Conservation (phyloP, 2,888 invertebrate genomes). For the Clistopyga incitator region DNA sequence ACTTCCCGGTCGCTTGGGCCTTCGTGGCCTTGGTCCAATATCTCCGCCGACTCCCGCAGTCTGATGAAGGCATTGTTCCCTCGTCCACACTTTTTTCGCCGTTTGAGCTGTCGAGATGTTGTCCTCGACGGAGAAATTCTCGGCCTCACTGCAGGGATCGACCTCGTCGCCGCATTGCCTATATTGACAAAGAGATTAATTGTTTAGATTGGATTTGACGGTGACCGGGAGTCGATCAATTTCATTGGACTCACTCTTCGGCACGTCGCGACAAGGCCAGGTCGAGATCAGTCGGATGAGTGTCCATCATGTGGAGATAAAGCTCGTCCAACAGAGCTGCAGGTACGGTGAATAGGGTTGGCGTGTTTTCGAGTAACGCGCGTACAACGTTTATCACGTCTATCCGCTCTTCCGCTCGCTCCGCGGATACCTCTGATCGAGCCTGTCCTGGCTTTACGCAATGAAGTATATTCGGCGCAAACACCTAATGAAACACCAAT, state of each 20-base stretch:
- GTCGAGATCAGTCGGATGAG: constrained; percentile 93
- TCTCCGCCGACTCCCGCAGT: constrained; percentile 85
- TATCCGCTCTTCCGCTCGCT: constrained; percentile 91
- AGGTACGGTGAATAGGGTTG: constrained; percentile 91
- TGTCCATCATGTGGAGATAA: constrained; percentile 93
- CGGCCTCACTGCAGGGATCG: constrained; percentile 81
- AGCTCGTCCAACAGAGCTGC: constrained; percentile 94
- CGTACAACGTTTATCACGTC: constrained; percentile 96
- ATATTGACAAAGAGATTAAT: neutral
- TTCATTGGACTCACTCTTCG: constrained; percentile 83
- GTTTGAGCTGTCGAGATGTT: constrained; percentile 72
- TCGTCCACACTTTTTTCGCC: constrained; percentile 87
- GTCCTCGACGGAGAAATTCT: constrained; percentile 80
- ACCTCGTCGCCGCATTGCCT: constrained; percentile 82
- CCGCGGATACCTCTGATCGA: constrained; percentile 86
- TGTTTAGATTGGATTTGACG: neutral
- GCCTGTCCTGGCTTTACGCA: constrained; percentile 88
- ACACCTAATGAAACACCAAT: constrained; percentile 86
- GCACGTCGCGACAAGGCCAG: constrained; percentile 81
- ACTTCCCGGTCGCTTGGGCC: constrained; percentile 82
- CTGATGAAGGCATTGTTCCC: constrained; percentile 88
- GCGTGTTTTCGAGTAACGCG: constrained; percentile 90
- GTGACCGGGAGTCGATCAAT: neutral
- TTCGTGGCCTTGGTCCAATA: constrained; percentile 86
- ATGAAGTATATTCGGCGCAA: constrained; percentile 97